These are phyloP conservation scores for Dendrolimus pini DNA, from an alignment of 2,888 invertebrate genomes.

Conservation along the genomic window DNA sequence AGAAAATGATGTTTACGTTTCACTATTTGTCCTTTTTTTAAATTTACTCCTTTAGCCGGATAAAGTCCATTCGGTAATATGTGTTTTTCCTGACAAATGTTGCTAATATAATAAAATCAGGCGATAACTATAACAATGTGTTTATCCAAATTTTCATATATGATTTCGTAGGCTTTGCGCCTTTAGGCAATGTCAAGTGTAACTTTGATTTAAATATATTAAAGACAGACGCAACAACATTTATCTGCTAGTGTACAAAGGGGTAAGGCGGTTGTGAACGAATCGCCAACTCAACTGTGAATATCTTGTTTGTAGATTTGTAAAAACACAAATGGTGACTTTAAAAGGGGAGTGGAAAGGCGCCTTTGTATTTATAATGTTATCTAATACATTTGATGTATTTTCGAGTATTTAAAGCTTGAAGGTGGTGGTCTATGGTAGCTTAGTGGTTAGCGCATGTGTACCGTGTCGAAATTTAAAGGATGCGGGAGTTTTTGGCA, in stretches of 20 bases:
- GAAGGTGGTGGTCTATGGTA: no score
- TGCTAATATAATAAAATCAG: neutral
- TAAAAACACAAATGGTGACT: constrained; percentile 15
- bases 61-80: no score
- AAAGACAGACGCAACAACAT: constrained; percentile 8
- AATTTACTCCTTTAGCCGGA: no score
- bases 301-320: constrained; percentile 17
- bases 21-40: no score
- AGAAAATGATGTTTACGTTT: no score
- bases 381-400: neutral
- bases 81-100: neutral
- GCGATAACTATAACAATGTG: neutral
- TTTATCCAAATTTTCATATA: no score
- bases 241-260: constrained; percentile 20
- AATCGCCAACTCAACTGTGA: constrained; percentile 21
- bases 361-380: neutral
- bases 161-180: no score
- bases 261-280: constrained; percentile 16
- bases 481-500: no score
- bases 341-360: constrained; percentile 1
- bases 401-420: neutral
- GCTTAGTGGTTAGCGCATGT: no score
- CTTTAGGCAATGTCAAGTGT: neutral
- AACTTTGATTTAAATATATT: neutral
- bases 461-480: no score